These are phyloP conservation scores for Brachypalpus laphriformis DNA, from an alignment of 2,888 invertebrate genomes.

Conservation along the genomic window DNA sequence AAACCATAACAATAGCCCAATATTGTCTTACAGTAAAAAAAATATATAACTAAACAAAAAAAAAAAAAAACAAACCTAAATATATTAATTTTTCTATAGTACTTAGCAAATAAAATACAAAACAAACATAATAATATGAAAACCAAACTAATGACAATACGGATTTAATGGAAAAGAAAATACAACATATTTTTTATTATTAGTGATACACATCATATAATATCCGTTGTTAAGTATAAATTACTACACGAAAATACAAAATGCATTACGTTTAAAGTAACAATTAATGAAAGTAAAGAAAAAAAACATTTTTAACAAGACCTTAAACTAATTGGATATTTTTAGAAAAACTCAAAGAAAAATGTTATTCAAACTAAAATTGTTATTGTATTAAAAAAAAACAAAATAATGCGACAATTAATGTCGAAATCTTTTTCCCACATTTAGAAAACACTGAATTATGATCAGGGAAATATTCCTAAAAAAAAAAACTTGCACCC, in stretches of 20 bases:
- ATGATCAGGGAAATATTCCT: slow-evolving; percentile 6
- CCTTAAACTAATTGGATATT: slow-evolving; percentile 39
- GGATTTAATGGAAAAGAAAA: slow-evolving; percentile 42
- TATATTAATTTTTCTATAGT: slow-evolving; percentile 42
- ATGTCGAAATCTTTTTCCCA: slow-evolving; percentile 3
- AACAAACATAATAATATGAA: slow-evolving; percentile 27
- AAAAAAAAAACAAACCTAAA: background rate
- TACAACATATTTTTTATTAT: slow-evolving; percentile 38
- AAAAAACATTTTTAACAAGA: background rate
- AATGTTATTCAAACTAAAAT: slow-evolving; percentile 34
- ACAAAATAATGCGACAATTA: slow-evolving; percentile 17
- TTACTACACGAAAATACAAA: slow-evolving; percentile 3
- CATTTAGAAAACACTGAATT: slow-evolving; percentile 1
- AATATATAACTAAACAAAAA: slow-evolving; percentile 17
- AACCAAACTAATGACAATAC: slow-evolving; percentile 71
- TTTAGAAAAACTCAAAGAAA: background rate
- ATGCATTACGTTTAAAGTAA: background rate
- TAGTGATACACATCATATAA: slow-evolving; percentile 26
- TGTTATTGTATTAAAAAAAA: slow-evolving; percentile 37
- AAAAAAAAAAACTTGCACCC: slow-evolving; percentile 33
- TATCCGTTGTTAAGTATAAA: slow-evolving; percentile 34
- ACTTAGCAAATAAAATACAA: slow-evolving; percentile 8
- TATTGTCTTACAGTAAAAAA: slow-evolving; percentile 39
- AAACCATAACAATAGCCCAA: slow-evolving; percentile 53
- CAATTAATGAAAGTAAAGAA: background rate